phyloP scores from a whole-genome alignment of 30 jellyfish, hydroid and myxozoan species.

The Rhopilema esculentum region DNA sequence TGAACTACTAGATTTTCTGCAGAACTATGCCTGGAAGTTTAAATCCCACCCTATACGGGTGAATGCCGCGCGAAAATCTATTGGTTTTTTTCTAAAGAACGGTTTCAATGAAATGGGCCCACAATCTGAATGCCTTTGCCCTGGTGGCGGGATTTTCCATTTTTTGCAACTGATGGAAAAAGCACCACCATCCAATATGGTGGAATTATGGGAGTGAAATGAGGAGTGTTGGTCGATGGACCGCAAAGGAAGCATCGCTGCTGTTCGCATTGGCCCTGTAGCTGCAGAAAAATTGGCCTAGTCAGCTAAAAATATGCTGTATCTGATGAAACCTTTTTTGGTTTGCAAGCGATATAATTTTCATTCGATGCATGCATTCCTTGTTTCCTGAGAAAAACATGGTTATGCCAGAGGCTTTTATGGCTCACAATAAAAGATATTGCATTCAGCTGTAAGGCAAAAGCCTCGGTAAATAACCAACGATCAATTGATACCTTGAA shows the following conservation, averaged over 20 bases:
- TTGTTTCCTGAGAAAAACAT: no score
- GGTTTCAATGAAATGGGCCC: conserved; percentile 47
- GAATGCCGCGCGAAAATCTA: conserved; percentile 74
- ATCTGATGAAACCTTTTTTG: no score
- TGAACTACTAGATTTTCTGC: conserved; percentile 31
- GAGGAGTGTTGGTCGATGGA: neutral
- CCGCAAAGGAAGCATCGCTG: neutral
- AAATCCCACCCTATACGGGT: conserved; percentile 54
- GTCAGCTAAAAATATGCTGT: neutral
- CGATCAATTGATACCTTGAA: no score
- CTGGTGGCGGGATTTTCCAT: conserved; percentile 71
- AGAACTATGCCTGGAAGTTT: conserved; percentile 50
- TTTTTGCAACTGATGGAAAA: conserved; percentile 66
- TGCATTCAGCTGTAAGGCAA: no score
- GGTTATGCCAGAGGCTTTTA: no score
- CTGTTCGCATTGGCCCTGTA: no score
- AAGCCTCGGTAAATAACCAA: no score
- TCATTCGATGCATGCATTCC: no score
- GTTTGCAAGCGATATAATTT: no score
- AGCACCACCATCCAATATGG: conserved; percentile 5
- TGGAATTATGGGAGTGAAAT: conserved; percentile 27
- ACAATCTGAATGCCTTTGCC: conserved; percentile 19
- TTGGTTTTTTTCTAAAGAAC: conserved; percentile 62
- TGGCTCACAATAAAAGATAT: no score
- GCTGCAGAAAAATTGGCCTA: no score